Conservation (phyloP, 2,113 vertebrate genomes). For the Spheniscus mendiculus region DNA sequence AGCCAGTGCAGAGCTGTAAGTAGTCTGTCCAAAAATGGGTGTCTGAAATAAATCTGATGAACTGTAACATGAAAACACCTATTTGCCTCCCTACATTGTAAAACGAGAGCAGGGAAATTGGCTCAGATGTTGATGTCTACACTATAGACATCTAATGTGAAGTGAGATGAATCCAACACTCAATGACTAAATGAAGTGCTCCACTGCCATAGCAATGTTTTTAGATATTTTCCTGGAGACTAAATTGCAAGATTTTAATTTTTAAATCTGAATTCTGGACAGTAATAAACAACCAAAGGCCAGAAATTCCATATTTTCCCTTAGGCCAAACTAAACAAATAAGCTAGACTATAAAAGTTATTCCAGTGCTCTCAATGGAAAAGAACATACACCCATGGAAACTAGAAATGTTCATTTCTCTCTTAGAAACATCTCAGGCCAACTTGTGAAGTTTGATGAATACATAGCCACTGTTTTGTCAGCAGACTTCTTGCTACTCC, state of each 20-base stretch:
- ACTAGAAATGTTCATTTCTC: neutral
- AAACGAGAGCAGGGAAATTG: neutral
- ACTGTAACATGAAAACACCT: neutral
- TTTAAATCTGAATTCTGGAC: neutral
- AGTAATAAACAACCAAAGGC: neutral
- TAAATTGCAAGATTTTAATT: neutral
- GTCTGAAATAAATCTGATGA: neutral
- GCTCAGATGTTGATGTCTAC: neutral
- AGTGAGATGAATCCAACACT: neutral
- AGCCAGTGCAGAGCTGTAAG: neutral
- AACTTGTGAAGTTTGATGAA: neutral
- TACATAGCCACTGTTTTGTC: neutral
- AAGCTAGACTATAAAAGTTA: neutral
- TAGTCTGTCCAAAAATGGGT: neutral
- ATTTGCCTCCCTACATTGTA: neutral
- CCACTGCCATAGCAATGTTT: neutral
- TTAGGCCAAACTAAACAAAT: neutral
- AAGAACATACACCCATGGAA: neutral
- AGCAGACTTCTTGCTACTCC: neutral
- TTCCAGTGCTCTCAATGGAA: neutral
- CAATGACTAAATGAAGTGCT: neutral
- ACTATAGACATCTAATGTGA: neutral
- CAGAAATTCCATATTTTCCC: neutral
- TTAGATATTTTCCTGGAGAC: neutral
- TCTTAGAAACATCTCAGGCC: neutral